A percentile compares a stretch with the other conserved stretches of the same genome.
These are phyloP conservation scores for Sebastes schlegelii DNA, from an alignment of 2,113 vertebrate genomes.

Conservation along the genomic window DNA sequence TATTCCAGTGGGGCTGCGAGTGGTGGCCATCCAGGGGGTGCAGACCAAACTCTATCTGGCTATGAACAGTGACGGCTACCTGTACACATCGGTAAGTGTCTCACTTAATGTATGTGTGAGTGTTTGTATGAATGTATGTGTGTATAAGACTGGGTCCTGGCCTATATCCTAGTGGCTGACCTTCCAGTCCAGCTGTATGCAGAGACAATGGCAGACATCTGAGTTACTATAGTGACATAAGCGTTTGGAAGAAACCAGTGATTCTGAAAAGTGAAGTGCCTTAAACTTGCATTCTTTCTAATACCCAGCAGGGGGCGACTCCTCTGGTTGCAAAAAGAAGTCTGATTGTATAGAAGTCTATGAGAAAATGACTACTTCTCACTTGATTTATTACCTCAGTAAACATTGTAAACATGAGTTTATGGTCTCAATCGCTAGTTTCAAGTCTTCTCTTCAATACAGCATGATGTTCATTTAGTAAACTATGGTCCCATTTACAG, in stretches of 20 bases:
- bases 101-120: neutral
- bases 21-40: conserved; percentile 99
- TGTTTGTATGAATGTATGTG: neutral
- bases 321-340: no score
- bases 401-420: no score
- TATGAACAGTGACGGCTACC: conserved; percentile 98
- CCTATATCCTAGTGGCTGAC: conserved; percentile 18
- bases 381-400: no score
- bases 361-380: no score
- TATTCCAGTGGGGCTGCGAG: conserved; percentile 98
- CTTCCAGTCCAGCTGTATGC: conserved; percentile 21
- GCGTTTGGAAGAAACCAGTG: neutral
- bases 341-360: no score
- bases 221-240: conserved; percentile 70
- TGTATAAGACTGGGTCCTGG: neutral
- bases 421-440: no score
- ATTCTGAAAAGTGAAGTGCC: no score
- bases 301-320: no score
- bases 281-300: no score
- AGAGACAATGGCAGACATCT: conserved; percentile 40
- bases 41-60: conserved; percentile 98
- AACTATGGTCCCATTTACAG: no score
- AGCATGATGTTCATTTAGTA: no score
- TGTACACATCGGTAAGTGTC: conserved; percentile 97
- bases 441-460: no score